phyloP scores from a whole-genome alignment of 1,140 invertebrate species.

The Drosophila novamexicana region DNA sequence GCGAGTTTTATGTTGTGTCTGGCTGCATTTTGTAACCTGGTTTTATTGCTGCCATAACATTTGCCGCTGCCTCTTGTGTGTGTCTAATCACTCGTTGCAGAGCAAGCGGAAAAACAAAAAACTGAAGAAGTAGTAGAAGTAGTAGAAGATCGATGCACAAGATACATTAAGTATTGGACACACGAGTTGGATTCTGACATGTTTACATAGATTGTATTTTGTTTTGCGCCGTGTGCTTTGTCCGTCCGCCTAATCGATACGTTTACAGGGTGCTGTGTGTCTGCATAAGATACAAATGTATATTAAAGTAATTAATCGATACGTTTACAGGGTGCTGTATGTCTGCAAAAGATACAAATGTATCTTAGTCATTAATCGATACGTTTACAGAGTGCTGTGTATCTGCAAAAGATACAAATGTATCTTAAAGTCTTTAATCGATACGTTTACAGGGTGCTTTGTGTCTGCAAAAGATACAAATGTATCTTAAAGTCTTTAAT shows the following conservation, averaged over 20 bases:
- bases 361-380: conserved; percentile 47
- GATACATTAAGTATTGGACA: conserved; percentile 76
- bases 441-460: conserved; percentile 65
- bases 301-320: conserved; percentile 10
- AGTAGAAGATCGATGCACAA: conserved; percentile 53
- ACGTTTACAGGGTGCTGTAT: conserved; percentile 61
- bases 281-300: not conserved
- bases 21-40: conserved; percentile 79
- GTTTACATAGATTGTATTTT: conserved; percentile 60
- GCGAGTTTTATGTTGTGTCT: conserved; percentile 68
- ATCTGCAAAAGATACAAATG: not conserved
- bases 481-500: not conserved
- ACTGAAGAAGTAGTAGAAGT: not conserved
- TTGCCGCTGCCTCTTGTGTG: conserved; percentile 54
- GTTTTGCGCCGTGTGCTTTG: conserved; percentile 34
- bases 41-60: conserved; percentile 80
- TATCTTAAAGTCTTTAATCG: conserved; percentile 38
- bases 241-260: conserved; percentile 65
- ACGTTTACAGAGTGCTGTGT: conserved; percentile 58
- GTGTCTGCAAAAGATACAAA: conserved; percentile 3
- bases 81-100: conserved; percentile 68
- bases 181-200: conserved; percentile 67
- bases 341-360: conserved; percentile 1
- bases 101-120: conserved; percentile 27
- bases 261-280: conserved; percentile 59